Percentiles rank a stretch among this genome's conserved stretches.
These are phyloP conservation scores for Porites lutea DNA, from an alignment of 64 coral and sea anemone species.

Conservation along the genomic window DNA sequence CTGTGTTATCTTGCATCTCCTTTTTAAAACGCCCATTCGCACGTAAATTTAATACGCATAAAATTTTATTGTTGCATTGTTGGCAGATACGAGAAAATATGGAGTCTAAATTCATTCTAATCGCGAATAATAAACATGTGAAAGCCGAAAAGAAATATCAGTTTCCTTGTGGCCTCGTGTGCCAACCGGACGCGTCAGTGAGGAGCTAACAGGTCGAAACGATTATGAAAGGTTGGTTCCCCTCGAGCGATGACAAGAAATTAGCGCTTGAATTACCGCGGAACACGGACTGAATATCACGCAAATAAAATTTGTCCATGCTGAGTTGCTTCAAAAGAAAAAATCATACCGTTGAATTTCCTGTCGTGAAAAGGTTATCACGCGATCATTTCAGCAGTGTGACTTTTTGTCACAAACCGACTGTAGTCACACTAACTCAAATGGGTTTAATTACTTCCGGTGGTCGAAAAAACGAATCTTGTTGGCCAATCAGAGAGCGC, in stretches of 20 bases:
- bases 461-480: background rate
- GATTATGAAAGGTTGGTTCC: background rate
- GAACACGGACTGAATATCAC: constrained; percentile 3
- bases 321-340: background rate
- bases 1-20: too few species aligned
- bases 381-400: background rate
- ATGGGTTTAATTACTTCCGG: constrained; percentile 1
- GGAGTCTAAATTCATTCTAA: background rate
- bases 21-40: too few species aligned
- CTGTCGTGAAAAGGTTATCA: background rate
- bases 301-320: background rate
- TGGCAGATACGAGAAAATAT: too few species aligned
- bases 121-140: background rate
- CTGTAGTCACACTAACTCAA: background rate
- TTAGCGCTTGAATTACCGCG: background rate
- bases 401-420: background rate
- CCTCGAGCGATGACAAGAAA: background rate
- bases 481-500: background rate
- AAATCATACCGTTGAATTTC: background rate
- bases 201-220: background rate
- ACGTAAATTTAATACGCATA: background rate
- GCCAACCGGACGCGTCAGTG: background rate
- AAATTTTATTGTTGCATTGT: background rate
- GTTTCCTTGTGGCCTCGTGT: background rate
- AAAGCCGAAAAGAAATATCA: background rate